Evolutionary conservation across 2,113 vertebrate species (phyloP), one percentile per base, ranked within the genome.

Genomic region (Caranx melampygus): DNA sequence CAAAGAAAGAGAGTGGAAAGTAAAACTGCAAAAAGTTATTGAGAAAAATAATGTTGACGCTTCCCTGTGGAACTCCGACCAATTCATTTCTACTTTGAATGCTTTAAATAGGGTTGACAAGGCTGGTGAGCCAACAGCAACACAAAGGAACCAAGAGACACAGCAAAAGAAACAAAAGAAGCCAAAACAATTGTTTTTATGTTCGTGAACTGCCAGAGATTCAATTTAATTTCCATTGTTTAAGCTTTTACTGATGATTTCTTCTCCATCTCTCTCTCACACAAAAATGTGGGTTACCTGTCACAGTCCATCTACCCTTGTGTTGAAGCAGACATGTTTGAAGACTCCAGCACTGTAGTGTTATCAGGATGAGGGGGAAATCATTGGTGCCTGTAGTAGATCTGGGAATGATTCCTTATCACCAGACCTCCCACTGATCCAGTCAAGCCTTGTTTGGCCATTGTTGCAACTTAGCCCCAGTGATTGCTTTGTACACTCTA

Each of bases 401-500:
- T 57, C 26, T 58, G 61, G 68, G 40, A 78, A 71, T 71, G 9
- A 62, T 78, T 64, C 51, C 49, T 88, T 86, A 89, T 91, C 88
- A 78, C 26, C 72, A 76, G 78, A 82, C 62, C 77, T 86, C 85
- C 79, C 64, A 83, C 82, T 63, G 65, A 69, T 71, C 59, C 40
- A 44, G 44, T 59, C 35, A 62, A 64, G 57, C 18, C 26, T 55
- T 78, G 51, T 72, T 58, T 72, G 40, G 34, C 31, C 68, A 20
- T 57, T 20, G 34, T 82, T 31, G 45, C 26, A 44, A 64, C 47
- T 72, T 31, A 72, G 59, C 65, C 6, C 0, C 47, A 16, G 34
- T 52, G 59, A 80, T 72, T 81, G 68, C 62, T 78, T 67, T 62
- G 51, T 52, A n/a, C 72, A 59, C 31, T 72, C 71, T 35, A 55